Percentiles rank a stretch among this genome's conserved stretches.
Evolutionary conservation across 2,797 vertebrate species (phyloP).

Genomic region (Sebastes hubbsi): DNA sequence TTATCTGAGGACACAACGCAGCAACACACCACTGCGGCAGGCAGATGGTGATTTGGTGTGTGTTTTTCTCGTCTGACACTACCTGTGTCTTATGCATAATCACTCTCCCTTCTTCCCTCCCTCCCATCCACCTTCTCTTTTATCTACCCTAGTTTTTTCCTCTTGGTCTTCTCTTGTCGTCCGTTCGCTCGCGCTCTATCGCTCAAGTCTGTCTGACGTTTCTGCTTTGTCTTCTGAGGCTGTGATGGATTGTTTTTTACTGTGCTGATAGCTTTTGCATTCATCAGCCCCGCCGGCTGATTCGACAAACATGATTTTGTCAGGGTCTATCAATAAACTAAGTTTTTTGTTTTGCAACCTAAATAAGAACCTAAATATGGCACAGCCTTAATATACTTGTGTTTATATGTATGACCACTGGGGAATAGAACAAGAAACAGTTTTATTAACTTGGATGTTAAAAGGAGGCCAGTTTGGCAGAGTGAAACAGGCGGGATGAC

Average conservation of each 20-base stretch:
- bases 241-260: slow-evolving; percentile 59
- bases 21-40: slow-evolving; percentile 13
- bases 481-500: not conserved
- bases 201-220: slow-evolving; percentile 33
- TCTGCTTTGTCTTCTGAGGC: slow-evolving; percentile 29
- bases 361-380: slow-evolving; percentile 9
- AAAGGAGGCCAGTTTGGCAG: slow-evolving; percentile 12
- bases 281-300: slow-evolving; percentile 37
- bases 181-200: slow-evolving; percentile 14
- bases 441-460: slow-evolving; percentile 41
- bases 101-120: not conserved
- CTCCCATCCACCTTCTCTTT: not conserved
- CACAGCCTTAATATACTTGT: not conserved
- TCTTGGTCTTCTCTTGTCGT: slow-evolving; percentile 16
- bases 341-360: slow-evolving; percentile 25
- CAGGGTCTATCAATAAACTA: not conserved
- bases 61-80: slow-evolving; percentile 43
- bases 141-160: slow-evolving; percentile 8
- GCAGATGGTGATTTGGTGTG: slow-evolving; percentile 60
- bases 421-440: slow-evolving; percentile 8
- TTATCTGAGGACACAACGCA: slow-evolving; percentile 40
- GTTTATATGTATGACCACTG: not conserved
- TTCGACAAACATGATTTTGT: slow-evolving; percentile 36
- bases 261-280: slow-evolving; percentile 50
- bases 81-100: slow-evolving; percentile 43